Evolutionary conservation across 2,113 vertebrate genomes (phyloP), one percentile per base, ranked within the genome.

Genomic region (Ctenomys sociabilis): DNA sequence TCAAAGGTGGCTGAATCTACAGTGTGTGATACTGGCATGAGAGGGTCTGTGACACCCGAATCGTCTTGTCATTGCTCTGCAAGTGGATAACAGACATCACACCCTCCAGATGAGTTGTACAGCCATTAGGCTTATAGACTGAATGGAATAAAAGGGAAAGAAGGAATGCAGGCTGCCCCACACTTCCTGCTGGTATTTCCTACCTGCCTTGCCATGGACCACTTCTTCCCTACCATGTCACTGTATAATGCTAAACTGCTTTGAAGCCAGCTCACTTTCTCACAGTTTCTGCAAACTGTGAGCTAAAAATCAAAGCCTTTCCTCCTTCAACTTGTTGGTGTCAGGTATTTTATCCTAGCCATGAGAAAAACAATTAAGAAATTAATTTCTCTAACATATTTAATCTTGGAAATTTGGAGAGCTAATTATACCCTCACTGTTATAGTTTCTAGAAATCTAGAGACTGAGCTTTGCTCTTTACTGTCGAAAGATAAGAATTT

Each of bases 381-480:
- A 52, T 8, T 77, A 11, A 81, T 72, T 81, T 93, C 19, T 90
- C 32, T 88, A 91, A 37, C 57, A 80, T 45, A 73, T 77, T 94
- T 82, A 59, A 88, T 88, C n/a, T 81, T 1, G 21, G 32, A 37
- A 77, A 63, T 72, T 88, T 63, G 43, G 49, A 84, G 40, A 75
- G 88, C 61, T 78, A 88, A 95, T 2, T 63, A 22, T 19, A 8
- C 5, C 52, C 4, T 16, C 30, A 28, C 3, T 30, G 22, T 19
- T 88, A 1, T 49, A 85, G 63, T 94, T 97, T 66, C n/a, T 61
- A 54, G 5, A 90, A 90, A 43, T 88, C 52, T 75, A 88, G n/a
- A 88, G 78, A 52, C 52, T 82, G 37, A 75, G 59, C 26, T 78
- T 7, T 28, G 72, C 3, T 2, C 1, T 78, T 59, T 88, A 35